A percentile compares a stretch with the other conserved stretches of the same genome.
Conservation (phyloP, 2,888 invertebrate genomes). For the Lasioglossum vierecki region DNA sequence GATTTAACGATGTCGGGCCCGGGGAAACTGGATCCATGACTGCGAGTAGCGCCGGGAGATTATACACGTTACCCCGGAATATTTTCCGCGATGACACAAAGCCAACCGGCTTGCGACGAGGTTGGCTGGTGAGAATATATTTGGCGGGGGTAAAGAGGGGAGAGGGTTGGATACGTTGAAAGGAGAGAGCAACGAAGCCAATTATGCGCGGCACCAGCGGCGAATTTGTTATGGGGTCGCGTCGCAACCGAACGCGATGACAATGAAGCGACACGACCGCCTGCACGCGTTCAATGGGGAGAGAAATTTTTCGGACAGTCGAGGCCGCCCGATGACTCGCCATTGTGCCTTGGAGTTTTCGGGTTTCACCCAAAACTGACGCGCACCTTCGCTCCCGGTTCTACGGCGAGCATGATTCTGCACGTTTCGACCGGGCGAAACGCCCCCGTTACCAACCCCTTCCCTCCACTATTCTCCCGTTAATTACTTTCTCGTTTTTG, state of each 20-base stretch:
- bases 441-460: not conserved
- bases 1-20: conserved; percentile 61
- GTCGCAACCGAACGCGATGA: conserved; percentile 58
- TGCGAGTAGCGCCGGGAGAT: conserved; percentile 62
- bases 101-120: conserved; percentile 23
- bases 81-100: conserved; percentile 60
- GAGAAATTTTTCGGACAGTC: conserved; percentile 62
- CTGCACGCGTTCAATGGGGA: conserved; percentile 55
- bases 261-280: conserved; percentile 44
- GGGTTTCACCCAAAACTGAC: not conserved
- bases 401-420: not conserved
- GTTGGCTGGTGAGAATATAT: not conserved
- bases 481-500: conserved; percentile 59
- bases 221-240: conserved; percentile 67
- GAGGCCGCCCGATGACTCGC: not conserved
- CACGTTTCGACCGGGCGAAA: not conserved
- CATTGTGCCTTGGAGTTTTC: conserved; percentile 26
- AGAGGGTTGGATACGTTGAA: conserved; percentile 20
- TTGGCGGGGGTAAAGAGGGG: not conserved
- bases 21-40: conserved; percentile 70
- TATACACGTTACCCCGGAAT: conserved; percentile 62
- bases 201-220: conserved; percentile 68
- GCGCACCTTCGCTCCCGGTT: not conserved
- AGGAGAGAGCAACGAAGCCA: conserved; percentile 65
- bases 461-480: not conserved